A percentile compares a stretch with the other conserved stretches of the same genome.
phyloP scores from a whole-genome alignment of 2,113 vertebrate species.

The Solea solea region DNA sequence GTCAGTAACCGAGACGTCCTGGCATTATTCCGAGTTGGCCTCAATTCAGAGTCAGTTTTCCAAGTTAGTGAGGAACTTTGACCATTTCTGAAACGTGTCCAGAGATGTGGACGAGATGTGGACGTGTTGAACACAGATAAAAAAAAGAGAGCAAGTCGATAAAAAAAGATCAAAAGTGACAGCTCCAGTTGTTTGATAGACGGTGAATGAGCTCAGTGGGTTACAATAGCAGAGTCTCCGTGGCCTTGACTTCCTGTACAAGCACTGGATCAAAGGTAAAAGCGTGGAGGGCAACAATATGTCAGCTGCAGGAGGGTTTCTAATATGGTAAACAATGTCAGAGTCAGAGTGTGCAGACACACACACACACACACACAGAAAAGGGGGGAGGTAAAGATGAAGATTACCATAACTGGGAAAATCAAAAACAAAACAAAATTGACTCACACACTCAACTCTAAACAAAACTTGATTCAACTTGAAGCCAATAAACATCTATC shows the following conservation, averaged over 20 bases:
- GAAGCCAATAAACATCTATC: no score
- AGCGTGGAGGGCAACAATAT: not conserved
- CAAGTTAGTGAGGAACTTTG: not conserved
- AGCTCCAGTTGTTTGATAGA: constrained; percentile 43
- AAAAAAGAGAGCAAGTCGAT: constrained; percentile 12
- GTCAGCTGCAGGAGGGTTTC: constrained; percentile 10
- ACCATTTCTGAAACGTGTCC: no score
- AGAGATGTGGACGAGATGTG: no score
- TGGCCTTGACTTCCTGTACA: constrained; percentile 43
- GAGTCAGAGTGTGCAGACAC: not conserved
- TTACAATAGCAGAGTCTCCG: constrained; percentile 37
- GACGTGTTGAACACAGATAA: not conserved
- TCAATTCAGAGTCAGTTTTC: not conserved
- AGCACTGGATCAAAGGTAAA: constrained; percentile 49
- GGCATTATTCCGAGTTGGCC: not conserved
- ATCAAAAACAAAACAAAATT: no score
- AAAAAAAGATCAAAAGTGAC: constrained; percentile 32
- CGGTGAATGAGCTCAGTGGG: constrained; percentile 19
- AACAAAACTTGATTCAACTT: no score
- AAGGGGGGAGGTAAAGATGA: no score
- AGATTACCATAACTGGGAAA: no score
- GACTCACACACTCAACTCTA: no score
- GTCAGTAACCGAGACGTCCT: not conserved
- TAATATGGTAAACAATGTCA: not conserved
- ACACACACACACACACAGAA: constrained; percentile 22